Evolutionary conservation across 2,888 invertebrate genomes (phyloP), one percentile per base, ranked within the genome.

Genomic region (Norana najaformis): DNA sequence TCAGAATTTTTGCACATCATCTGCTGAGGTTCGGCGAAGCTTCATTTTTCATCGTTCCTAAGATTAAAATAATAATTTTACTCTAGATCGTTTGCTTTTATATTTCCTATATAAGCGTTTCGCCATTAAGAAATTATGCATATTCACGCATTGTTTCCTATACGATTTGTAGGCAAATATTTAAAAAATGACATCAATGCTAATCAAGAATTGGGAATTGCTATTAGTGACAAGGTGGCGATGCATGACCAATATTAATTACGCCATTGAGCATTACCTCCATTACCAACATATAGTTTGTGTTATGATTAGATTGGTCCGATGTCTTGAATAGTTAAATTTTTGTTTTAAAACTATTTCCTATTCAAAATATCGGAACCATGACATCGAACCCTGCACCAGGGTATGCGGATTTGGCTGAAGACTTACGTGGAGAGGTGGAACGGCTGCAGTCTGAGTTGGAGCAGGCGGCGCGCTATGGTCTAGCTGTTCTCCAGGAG

Each of bases 391-490:
- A 69, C 69, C 69, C 30, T 69, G 69, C 30, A 69, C n/a, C 30
- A 69, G 69, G 69, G 69, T 69, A 69, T 69, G 69, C 30, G 6
- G 69, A 69, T 69, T 39, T 39, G 39, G 88, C n/a, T 20, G 88
- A 47, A 30, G 47, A 41, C 8, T n/a, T 88, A 8, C 39, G 39
- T 39, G 47, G 34, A 88, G 94, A 94, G 91, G 92, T 94, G 20
- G 93, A 92, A 88, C 92, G 94, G 83, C 92, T 94, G 82, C 93
- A 93, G 41, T 92, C 92, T 89, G 94, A 94, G 91, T 91, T 94
- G 53, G 97, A 97, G 93, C 98, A 99, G 95, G 98, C 99, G 91
- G 99, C 99, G 90, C 97, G 99, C 95, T 98, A 98, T 95, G 99
- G 99, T 90, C 96, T 99, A 93, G 98, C 97, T 90, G 96, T 99